Evolutionary conservation across 1,140 invertebrate species (phyloP).

Genomic region (Varroa destructor): DNA sequence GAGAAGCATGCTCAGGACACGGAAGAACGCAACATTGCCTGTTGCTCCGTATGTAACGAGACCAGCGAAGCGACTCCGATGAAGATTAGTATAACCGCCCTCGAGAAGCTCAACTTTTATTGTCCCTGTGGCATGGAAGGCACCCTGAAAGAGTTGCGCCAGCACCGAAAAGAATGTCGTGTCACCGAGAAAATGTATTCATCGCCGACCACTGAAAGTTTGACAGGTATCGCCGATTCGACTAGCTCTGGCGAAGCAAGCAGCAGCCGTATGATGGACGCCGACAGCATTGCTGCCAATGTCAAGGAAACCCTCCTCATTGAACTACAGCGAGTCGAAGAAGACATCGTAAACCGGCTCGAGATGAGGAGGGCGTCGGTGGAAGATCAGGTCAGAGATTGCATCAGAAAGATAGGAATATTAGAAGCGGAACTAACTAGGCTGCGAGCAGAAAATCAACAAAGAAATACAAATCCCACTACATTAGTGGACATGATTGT

Average conservation of each 20-base stretch:
- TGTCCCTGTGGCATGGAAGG: constrained; percentile 11
- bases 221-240: background rate
- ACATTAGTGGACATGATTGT: no score
- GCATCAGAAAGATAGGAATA: no score
- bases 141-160: background rate
- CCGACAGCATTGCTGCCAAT: background rate
- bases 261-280: background rate
- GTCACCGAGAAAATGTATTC: background rate
- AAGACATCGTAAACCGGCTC: constrained; percentile 4
- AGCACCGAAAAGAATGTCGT: background rate
- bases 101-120: background rate
- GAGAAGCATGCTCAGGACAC: background rate
- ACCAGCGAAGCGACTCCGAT: background rate
- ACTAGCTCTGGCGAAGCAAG: background rate
- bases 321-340: background rate
- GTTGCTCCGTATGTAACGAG: background rate
- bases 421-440: no score
- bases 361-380: no score
- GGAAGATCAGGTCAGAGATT: no score
- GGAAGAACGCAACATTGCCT: background rate
- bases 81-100: background rate
- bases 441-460: no score
- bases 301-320: background rate
- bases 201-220: background rate
- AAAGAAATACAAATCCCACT: no score